phyloP scores from a whole-genome alignment of 2,797 vertebrate species.

The Alectoris magna region DNA sequence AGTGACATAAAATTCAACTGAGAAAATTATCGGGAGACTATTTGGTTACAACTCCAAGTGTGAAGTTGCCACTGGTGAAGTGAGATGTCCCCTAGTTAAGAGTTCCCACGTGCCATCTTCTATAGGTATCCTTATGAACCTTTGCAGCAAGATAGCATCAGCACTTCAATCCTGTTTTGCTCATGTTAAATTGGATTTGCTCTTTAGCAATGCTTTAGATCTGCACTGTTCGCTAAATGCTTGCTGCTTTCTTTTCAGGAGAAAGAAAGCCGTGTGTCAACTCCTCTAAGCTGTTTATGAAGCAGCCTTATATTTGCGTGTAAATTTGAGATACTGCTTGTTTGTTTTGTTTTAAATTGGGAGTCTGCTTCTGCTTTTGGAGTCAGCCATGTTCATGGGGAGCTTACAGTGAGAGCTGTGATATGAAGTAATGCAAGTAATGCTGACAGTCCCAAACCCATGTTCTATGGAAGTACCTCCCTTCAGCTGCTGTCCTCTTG shows the following conservation, averaged over 20 bases:
- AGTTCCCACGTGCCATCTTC: not conserved
- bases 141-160: not conserved
- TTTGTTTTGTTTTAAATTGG: not conserved
- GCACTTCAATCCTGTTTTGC: not conserved
- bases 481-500: not conserved
- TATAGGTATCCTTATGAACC: not conserved
- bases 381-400: not conserved
- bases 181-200: not conserved
- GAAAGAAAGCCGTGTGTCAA: not conserved
- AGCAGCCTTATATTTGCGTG: not conserved
- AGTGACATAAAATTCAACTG: not conserved
- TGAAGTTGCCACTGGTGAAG: not conserved
- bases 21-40: not conserved
- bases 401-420: rapidly evolving
- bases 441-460: not conserved
- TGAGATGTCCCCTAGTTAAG: not conserved
- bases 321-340: not conserved
- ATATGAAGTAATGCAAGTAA: not conserved
- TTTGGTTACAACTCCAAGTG: not conserved
- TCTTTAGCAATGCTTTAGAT: not conserved
- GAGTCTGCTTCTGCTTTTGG: not conserved
- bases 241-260: not conserved
- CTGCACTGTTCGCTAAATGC: not conserved
- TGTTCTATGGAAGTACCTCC: not conserved
- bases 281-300: not conserved